Percentiles rank a stretch among this genome's conserved stretches.
Evolutionary conservation across 2,797 vertebrate species (phyloP).

Genomic region (Anas capensis): DNA sequence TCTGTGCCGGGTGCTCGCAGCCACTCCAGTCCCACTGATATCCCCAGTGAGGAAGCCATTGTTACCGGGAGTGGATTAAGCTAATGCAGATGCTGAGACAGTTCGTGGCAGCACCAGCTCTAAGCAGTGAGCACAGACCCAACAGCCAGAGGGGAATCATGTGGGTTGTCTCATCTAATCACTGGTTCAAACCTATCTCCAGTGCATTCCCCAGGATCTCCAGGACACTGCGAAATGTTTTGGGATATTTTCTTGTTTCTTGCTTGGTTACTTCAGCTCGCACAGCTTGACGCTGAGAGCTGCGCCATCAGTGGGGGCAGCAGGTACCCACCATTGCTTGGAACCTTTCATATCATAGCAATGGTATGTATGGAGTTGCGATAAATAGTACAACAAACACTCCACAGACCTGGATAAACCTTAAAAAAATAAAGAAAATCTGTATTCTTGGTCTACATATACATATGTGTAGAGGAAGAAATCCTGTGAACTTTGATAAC

Average conservation of each 20-base stretch:
- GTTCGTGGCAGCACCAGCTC: neutral
- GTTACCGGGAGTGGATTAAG: neutral
- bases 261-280: neutral
- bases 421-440: neutral
- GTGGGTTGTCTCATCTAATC: neutral
- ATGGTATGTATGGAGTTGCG: neutral
- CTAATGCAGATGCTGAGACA: neutral
- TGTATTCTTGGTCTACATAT: neutral
- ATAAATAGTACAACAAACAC: neutral
- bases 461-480: neutral
- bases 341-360: neutral
- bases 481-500: neutral
- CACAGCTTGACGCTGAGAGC: neutral
- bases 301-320: neutral
- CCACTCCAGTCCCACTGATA: neutral
- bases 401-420: neutral
- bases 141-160: fast-evolving
- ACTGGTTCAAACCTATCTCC: neutral
- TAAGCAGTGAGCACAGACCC: neutral
- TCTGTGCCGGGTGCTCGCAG: neutral
- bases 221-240: neutral
- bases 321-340: neutral
- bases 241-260: neutral
- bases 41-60: neutral
- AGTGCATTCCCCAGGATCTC: neutral